A percentile compares a stretch with the other conserved stretches of the same genome.
Conservation (phyloP, 2,888 invertebrate species). For the Rotaria magnacalcarata region DNA sequence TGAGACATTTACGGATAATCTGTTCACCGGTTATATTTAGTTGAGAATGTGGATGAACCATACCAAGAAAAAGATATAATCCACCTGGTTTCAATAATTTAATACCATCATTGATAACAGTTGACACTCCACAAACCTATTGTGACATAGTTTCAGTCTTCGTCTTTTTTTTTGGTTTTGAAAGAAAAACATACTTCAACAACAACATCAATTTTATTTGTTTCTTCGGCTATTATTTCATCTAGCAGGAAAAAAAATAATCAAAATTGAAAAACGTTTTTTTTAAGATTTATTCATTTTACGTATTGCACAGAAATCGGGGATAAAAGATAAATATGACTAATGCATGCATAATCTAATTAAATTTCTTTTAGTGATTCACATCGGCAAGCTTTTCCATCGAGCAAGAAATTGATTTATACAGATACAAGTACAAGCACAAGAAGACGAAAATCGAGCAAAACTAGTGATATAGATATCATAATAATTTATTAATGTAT, state of each 20-base stretch:
- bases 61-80: conserved; percentile 47
- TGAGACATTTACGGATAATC: conserved; percentile 48
- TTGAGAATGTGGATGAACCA: conserved; percentile 47
- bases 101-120: conserved; percentile 45
- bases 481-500: neutral
- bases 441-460: neutral
- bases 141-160: too few species aligned
- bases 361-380: too few species aligned
- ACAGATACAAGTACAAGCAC: neutral
- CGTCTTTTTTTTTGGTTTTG: too few species aligned
- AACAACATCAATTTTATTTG: conserved; percentile 47
- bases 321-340: neutral
- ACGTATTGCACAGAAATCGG: too few species aligned
- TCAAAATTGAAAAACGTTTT: too few species aligned
- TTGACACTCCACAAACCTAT: conserved; percentile 45
- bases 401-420: neutral
- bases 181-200: conserved; percentile 41
- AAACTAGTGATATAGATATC: neutral
- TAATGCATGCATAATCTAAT: neutral
- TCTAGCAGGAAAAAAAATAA: neutral
- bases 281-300: too few species aligned
- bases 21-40: conserved; percentile 47
- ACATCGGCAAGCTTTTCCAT: neutral
- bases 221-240: conserved; percentile 4
- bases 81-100: conserved; percentile 47